Base-by-base conservation (phyloP, 23 tunicate species). In the Botrylloides violaceus region DNA sequence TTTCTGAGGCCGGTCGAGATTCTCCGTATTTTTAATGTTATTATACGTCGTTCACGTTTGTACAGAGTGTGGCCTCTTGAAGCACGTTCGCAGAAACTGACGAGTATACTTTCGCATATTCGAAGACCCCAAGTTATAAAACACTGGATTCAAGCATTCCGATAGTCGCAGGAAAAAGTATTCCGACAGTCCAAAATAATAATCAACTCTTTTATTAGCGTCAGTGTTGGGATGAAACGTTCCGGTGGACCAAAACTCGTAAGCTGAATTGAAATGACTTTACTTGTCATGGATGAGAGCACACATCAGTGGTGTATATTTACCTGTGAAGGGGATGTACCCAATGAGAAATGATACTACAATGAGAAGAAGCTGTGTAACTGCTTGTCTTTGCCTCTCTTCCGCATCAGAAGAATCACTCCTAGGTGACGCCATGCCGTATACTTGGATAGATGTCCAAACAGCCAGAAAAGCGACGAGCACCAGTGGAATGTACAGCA, bases 111-210 rank as follows among this genome's bases (percentile, higher is more conserved):
- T 71, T 27, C 96, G 66, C 77, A 88, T 73, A 49, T 78, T 81
- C 15, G 70, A 29, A 1, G 96, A 88, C 4, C 96, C 96, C 21
- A 88, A 76, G 65, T 88, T 88, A 71, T 88, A 88, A 48, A 88
- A 88, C 12, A 88, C 43, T 15, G 96, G 96, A 66, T 88, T 88
- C 27, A 88, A 65, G 65, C 81, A 74, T 78, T 88, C 96, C 28
- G 96, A 88, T 24, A 88, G 77, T 27, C 96, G 83, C 55, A 88
- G 76, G 66, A 65, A 58, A 26, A 88, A 79, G 37, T 88, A 88
- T 36, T 78, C 88, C n/a, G 66, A 64, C 80, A 82, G 71, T 37
- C 96, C 96, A 32, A 88, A 82, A 87, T 87, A 88, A 75, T 82
- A 81, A 59, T 88, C 96, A 0, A 53, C 55, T 15, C 37, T 26